Evolutionary conservation across 1,140 invertebrate species (phyloP).

Genomic region (Dreissena polymorpha): DNA sequence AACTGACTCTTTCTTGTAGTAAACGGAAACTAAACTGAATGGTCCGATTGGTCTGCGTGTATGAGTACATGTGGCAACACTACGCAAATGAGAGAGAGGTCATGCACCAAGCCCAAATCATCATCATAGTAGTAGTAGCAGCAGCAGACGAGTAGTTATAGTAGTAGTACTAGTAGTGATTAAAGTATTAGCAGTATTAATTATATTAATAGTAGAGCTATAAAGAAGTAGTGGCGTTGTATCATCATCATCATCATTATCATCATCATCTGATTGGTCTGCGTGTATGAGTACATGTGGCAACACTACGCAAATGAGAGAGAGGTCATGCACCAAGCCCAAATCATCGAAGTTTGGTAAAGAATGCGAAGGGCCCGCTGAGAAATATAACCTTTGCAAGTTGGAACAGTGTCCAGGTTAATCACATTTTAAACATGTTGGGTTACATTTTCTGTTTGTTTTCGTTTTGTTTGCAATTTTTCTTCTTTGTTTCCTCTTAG

Average conservation of each 20-base stretch:
- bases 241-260: too few species aligned
- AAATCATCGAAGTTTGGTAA: constrained; percentile 38
- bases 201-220: too few species aligned
- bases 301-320: constrained; percentile 47
- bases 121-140: too few species aligned
- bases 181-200: too few species aligned
- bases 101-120: constrained; percentile 50
- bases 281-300: constrained; percentile 45
- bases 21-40: constrained; percentile 18
- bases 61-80: constrained; percentile 48
- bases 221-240: too few species aligned
- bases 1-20: background rate
- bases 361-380: constrained; percentile 31
- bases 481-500: too few species aligned
- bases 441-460: too few species aligned
- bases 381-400: constrained; percentile 4
- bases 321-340: constrained; percentile 46
- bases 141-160: too few species aligned
- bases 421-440: background rate
- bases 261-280: constrained; percentile 6
- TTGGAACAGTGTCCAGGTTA: background rate
- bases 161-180: too few species aligned
- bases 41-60: constrained; percentile 26
- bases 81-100: constrained; percentile 44
- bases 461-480: too few species aligned